Base-by-base conservation (phyloP, 2,113 vertebrate species). In the Strigops habroptila region DNA sequence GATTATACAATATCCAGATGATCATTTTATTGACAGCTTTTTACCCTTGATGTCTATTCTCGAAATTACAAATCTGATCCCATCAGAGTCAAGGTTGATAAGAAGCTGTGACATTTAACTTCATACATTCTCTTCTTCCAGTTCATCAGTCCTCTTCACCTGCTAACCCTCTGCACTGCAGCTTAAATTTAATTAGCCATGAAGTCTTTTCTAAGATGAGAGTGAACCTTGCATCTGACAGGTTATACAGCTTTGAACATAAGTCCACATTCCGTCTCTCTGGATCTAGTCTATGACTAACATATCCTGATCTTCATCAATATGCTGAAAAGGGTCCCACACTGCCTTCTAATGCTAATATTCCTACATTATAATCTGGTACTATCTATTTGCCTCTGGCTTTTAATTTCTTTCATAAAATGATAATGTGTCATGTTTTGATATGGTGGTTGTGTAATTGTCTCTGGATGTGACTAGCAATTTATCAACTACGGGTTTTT, bases 351-450 rank as follows among this genome's bases (percentile, higher is more conserved):
- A 74, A 73, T 81, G 39, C n/a, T 82, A 75, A 84, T 88, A 75
- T 68, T 68, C 48, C 43, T 68, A 12, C 55, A 49, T 57, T 55
- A 68, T 75, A 83, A 75, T 75, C 28, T 33, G 14, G 25, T 25
- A 44, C 22, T 86, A 41, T 69, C 78, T 91, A 51, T 78, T 95
- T 84, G 91, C 77, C 86, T 91, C 95, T 69, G 74, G 69, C 39
- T 85, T 94, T 93, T 92, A 78, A 92, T 92, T 95, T 89, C 77
- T 93, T 89, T 79, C 77, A 82, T 82, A 60, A 95, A 83, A 94
- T 14, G 8, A 11, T 78, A 86, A 81, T 60, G 51, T 6, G 7
- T 69, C 21, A 5, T 85, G 60, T 48, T 96, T 83, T 82, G 86
- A 62, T 93, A 60, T 31, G 69, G 39, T 73, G 22, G 33, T n/a